Conservation (phyloP, 1,140 invertebrate species). For the Ooceraea biroi region DNA sequence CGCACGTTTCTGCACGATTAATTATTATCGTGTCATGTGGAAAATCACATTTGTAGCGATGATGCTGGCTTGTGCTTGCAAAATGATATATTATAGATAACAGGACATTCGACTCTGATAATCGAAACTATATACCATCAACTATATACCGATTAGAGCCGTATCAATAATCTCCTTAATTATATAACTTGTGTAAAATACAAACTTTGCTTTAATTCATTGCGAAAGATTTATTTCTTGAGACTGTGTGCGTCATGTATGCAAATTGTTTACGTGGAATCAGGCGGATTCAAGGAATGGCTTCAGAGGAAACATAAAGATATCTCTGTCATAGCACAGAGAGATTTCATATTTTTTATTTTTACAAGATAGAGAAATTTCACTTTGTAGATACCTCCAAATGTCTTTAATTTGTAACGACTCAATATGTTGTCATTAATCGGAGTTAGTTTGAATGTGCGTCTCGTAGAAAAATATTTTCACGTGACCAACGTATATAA, state of each 20-base stretch:
- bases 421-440: not conserved
- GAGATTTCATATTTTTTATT: not conserved
- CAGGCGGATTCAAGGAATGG: not conserved
- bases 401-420: not conserved
- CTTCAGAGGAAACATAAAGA: not conserved
- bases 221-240: slow-evolving; percentile 3
- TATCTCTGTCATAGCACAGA: not conserved
- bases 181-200: slow-evolving; percentile 1
- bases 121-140: not conserved
- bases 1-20: slow-evolving; percentile 32
- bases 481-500: not conserved
- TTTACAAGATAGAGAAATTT: too few species aligned
- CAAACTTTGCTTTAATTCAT: not conserved
- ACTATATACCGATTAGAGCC: not conserved
- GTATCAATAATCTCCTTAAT: slow-evolving; percentile 7
- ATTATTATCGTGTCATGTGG: slow-evolving; percentile 24
- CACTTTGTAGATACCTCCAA: not conserved
- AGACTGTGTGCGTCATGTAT: not conserved
- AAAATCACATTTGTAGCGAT: slow-evolving; percentile 3
- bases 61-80: not conserved
- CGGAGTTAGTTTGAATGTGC: not conserved
- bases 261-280: not conserved
- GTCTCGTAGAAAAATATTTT: slow-evolving; percentile 6
- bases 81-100: slow-evolving; percentile 17
- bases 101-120: not conserved